Base-by-base conservation (phyloP, 2,888 invertebrate species). In the Erebia aethiops region DNA sequence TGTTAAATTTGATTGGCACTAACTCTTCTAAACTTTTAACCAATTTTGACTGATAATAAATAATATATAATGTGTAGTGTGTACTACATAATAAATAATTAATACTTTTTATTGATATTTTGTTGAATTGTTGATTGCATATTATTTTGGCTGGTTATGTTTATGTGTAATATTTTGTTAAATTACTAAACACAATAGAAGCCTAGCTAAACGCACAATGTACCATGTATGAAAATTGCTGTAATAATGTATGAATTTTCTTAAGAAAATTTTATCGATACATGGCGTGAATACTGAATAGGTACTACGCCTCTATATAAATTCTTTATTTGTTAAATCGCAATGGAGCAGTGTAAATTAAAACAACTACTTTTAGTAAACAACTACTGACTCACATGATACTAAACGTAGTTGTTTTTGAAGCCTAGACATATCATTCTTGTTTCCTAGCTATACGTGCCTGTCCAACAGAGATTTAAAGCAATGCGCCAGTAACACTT, bases 1-100 rank as follows among this genome's bases (percentile, higher is more conserved):
- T 62, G 70, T 79, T 77, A 63, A 72, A 74, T 70, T 74, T 80
- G 80, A 88, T 88, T 87, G 88, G 87, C 88, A 46, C 88, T 88
- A 88, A 89, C 84, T 72, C 51, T 21, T 49, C 14, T 49, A 61
- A 54, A 60, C 60, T 70, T 72, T 41, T 64, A 52, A 52, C 54
- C n/a, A 10, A 16, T 2, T 52, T 35, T 41, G 16, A 58, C 58
- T 41, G 58, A 67, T 35, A 18, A 46, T 61, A 61, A 41, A 57
- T 35, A 35, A 35, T 35, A 35, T 35, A 26, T 26, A 26, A 26
- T 21, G 21, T 21, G 21, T 21, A 21, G 4, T 26, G 4, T 26
- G 26, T 26, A 3, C 26, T 26, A 26, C 26, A 2, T 26, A 26
- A 1, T 26, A 26, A 1, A 26, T 26, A 26, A 26, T 26, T 26